phyloP scores from a whole-genome alignment of 2,888 invertebrate species.

The Apoda limacodes region DNA sequence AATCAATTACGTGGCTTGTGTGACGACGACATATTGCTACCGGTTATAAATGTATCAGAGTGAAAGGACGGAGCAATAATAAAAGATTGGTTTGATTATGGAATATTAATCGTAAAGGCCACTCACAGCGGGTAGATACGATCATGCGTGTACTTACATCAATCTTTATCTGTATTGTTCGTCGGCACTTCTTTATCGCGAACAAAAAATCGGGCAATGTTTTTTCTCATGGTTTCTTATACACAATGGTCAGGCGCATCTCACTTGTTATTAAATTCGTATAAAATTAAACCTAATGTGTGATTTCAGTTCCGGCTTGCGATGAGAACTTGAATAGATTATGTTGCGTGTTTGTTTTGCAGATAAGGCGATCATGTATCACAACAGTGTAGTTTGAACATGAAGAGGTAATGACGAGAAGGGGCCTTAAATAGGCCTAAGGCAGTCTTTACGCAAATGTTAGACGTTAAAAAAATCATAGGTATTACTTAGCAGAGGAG shows the following conservation, averaged over 20 bases:
- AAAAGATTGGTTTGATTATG: constrained; percentile 40
- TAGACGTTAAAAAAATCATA: too few relatives aligned
- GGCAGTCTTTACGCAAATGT: too few relatives aligned
- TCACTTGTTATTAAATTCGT: constrained; percentile 68
- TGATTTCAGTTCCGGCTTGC: constrained; percentile 63
- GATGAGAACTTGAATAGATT: too few relatives aligned
- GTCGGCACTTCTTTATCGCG: constrained; percentile 66
- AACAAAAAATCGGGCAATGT: constrained; percentile 48
- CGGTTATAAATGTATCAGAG: constrained; percentile 28
- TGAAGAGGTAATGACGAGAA: too few relatives aligned
- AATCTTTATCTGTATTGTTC: constrained; percentile 53
- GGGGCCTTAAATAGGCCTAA: too few relatives aligned
- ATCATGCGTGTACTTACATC: constrained; percentile 55
- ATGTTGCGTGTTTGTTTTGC: too few relatives aligned
- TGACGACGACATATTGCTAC: constrained; percentile 56
- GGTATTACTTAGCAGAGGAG: too few relatives aligned
- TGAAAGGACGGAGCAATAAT: constrained; percentile 23
- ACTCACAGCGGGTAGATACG: constrained; percentile 54
- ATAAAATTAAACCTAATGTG: constrained; percentile 69
- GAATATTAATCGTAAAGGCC: constrained; percentile 55
- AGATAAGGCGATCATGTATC: too few relatives aligned
- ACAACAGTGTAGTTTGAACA: too few relatives aligned
- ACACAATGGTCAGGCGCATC: constrained; percentile 54
- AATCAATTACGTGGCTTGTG: constrained; percentile 54
- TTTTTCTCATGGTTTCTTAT: constrained; percentile 56